These are phyloP conservation scores for Xestoiulus laeticollis DNA, from an alignment of 2,888 invertebrate species.

Conservation along the genomic window DNA sequence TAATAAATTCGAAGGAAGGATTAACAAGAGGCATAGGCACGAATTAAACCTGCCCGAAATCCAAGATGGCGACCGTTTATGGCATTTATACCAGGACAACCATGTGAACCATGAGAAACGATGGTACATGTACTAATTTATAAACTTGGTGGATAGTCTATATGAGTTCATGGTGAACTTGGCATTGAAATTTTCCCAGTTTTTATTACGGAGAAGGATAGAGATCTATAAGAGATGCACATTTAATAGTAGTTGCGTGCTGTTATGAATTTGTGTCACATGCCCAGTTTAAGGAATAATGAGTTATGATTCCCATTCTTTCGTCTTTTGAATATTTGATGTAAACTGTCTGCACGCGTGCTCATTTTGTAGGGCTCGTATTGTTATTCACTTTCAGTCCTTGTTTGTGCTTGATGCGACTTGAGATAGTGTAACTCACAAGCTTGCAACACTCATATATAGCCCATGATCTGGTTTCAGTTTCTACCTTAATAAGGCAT, in stretches of 20 bases:
- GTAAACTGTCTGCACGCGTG: background rate
- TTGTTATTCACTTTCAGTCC: background rate
- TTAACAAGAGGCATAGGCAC: background rate
- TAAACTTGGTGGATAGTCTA: background rate
- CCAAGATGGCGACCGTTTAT: background rate
- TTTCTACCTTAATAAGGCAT: background rate
- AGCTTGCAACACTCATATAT: background rate
- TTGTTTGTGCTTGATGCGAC: background rate
- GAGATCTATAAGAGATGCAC: background rate
- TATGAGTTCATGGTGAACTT: background rate
- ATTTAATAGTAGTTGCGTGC: conserved; percentile 6
- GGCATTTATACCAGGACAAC: background rate
- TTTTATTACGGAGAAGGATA: background rate
- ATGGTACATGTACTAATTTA: background rate
- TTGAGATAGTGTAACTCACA: background rate
- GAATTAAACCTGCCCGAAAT: background rate
- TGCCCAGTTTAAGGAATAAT: conserved; percentile 5
- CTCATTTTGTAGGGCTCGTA: background rate
- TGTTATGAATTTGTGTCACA: background rate
- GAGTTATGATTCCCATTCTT: background rate
- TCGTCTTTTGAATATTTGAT: conserved; percentile 10
- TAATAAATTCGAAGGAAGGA: background rate
- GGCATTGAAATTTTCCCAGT: background rate
- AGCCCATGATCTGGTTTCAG: background rate
- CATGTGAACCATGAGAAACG: background rate